Base-by-base conservation (phyloP, 2,888 invertebrate genomes). In the Dyspetes luteomarginatus region DNA sequence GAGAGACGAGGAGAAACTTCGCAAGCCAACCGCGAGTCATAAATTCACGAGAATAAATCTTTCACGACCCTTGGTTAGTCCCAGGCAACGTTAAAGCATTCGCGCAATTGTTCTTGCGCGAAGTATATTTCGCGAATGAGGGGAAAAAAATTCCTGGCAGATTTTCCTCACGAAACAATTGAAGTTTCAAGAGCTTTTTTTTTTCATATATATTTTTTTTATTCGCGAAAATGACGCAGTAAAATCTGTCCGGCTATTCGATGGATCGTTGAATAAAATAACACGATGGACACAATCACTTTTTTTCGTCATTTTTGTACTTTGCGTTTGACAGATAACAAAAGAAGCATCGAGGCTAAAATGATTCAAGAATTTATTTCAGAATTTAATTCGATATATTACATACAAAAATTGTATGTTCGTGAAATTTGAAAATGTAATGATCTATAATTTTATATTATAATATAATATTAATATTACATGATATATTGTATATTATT, bases 11-110 rank as follows among this genome's bases (percentile, higher is more conserved):
- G 60, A 30, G 48, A 45, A 64, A 43, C 22, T 48, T 43, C 30
- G 48, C 48, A 9, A 60, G 64, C 67, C 62, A n/a, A 60, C 56
- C 30, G 30, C 41, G 72, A 77, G 81, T 81, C 77, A 81, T 81
- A 81, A 81, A 81, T 81, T 81, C 73, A 68, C 73, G 81, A 65
- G 81, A 81, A 81, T 81, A 81, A 81, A 81, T 81, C 73, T 73
- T 81, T 69, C 68, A 73, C 64, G 77, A 77, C 62, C 52, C 73
- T 77, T 81, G 77, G 77, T 77, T 81, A 77, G 81, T 77, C 77
- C 73, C 30, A n/a, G 68, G 50, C 24, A 81, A 77, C 58, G 77
- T 58, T 48, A 73, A 65, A 74, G 60, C 64, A 43, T 45, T 65
- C 68, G 55, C 48, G 76, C 55, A 68, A 77, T 77, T 69, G 73